Conservation (phyloP, 2,113 vertebrate species). For the Oncorhynchus mykiss region DNA sequence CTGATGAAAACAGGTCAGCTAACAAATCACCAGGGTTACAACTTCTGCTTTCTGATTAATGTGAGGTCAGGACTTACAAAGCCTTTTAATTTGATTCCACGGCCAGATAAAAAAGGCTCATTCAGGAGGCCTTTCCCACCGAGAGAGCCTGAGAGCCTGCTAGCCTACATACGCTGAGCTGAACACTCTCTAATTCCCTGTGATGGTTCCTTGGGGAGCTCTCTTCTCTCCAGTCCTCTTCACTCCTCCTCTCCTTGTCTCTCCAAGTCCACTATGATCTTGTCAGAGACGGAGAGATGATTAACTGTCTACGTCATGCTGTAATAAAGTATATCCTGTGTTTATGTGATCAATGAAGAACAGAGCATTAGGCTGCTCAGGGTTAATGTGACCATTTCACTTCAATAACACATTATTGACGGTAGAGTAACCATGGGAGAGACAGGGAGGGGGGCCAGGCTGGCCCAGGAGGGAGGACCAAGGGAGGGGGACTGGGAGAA, state of each 20-base stretch:
- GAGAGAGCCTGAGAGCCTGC: conserved; percentile 49
- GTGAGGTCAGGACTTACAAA: conserved; percentile 61
- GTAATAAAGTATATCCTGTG: conserved; percentile 82
- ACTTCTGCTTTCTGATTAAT: conserved; percentile 58
- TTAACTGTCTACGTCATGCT: background rate
- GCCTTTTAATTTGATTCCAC: conserved; percentile 72
- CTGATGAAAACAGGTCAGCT: conserved; percentile 34
- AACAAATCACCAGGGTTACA: conserved; percentile 56
- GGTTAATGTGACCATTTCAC: conserved; percentile 83
- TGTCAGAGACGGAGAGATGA: conserved; percentile 8
- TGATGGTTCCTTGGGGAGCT: conserved; percentile 73
- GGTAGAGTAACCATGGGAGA: conserved; percentile 38
- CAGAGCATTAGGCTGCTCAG: conserved; percentile 77
- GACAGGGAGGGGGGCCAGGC: conserved; percentile 12
- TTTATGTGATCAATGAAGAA: conserved; percentile 86
- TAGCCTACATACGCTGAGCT: conserved; percentile 25
- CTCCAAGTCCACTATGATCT: conserved; percentile 70
- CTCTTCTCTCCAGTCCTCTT: no score
- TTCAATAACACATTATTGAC: conserved; percentile 83
- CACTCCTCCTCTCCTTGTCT: conserved; percentile 62
- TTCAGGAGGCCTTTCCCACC: no score
- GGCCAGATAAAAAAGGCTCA: conserved; percentile 47
- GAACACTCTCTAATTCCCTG: conserved; percentile 57
- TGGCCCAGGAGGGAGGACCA: background rate
- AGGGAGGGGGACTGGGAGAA: conserved; percentile 15